These are phyloP conservation scores for Coracias cyanogaster DNA, from an alignment of 2,797 vertebrate genomes.

Conservation along the genomic window DNA sequence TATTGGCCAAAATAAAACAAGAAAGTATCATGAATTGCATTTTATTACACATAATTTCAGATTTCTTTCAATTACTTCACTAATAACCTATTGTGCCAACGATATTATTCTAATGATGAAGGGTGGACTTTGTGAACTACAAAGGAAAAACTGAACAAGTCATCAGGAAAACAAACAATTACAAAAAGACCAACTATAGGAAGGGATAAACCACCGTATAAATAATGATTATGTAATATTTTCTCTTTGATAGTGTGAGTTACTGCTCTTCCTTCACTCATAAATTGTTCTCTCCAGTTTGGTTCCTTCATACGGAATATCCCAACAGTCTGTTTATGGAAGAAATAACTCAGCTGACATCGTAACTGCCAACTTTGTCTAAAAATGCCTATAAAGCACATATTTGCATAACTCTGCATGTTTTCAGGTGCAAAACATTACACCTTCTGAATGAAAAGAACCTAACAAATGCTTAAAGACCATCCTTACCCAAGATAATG, in stretches of 20 bases:
- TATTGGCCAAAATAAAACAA: neutral
- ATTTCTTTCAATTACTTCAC: neutral
- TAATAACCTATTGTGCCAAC: neutral
- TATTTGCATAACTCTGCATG: constrained; percentile 17
- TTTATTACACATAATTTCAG: neutral
- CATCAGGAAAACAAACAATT: neutral
- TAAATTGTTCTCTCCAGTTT: constrained; percentile 6
- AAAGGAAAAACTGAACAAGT: neutral
- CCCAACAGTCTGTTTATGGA: constrained; percentile 6
- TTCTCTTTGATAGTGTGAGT: neutral
- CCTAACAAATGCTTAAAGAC: neutral
- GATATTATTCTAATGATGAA: neutral
- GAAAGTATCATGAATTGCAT: neutral
- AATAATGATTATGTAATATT: neutral
- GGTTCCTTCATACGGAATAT: constrained; percentile 3
- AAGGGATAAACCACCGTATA: neutral
- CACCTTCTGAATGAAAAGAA: neutral
- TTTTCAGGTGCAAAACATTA: constrained; percentile 21
- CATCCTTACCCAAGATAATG: neutral
- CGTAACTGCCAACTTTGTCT: constrained; percentile 13
- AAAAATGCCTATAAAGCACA: neutral
- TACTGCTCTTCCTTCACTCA: neutral
- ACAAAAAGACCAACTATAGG: neutral
- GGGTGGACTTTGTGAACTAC: neutral
- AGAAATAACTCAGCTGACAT: constrained; percentile 34